A percentile compares a stretch with the other conserved stretches of the same genome.
Conservation (phyloP, 2,113 vertebrate species). For the Pteruthius melanotis region DNA sequence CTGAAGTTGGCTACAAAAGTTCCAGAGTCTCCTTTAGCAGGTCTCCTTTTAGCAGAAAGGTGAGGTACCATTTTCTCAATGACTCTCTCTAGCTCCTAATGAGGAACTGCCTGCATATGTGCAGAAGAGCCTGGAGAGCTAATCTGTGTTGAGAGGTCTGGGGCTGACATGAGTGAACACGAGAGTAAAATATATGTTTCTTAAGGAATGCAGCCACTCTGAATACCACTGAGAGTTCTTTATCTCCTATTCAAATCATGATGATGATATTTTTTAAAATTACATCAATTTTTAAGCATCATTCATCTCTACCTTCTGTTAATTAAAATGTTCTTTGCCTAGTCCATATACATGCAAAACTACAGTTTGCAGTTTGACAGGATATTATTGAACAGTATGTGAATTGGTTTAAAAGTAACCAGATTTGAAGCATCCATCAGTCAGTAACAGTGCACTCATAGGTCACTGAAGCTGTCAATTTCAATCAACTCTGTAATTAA, state of each 20-base stretch:
- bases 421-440: slow-evolving; percentile 77
- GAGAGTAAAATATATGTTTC: not conserved
- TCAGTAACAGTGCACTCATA: slow-evolving; percentile 74
- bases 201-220: not conserved
- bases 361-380: slow-evolving; percentile 68
- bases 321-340: slow-evolving; percentile 63
- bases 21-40: not conserved
- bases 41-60: not conserved
- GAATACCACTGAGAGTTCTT: slow-evolving; percentile 29
- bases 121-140: not conserved
- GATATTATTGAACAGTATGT: slow-evolving; percentile 72
- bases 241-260: slow-evolving; percentile 13
- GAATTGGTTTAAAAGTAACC: slow-evolving; percentile 77
- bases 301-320: slow-evolving; percentile 59
- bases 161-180: not conserved
- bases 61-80: not conserved
- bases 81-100: not conserved
- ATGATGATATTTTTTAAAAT: not conserved
- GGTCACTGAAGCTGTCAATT: slow-evolving; percentile 82
- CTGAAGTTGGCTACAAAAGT: not conserved
- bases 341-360: slow-evolving; percentile 62
- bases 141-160: not conserved
- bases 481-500: slow-evolving; percentile 85
- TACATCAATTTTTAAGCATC: slow-evolving; percentile 59
- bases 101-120: not conserved